Evolutionary conservation across 2,888 invertebrate genomes (phyloP).

Genomic region (Dinocampus coccinellae): DNA sequence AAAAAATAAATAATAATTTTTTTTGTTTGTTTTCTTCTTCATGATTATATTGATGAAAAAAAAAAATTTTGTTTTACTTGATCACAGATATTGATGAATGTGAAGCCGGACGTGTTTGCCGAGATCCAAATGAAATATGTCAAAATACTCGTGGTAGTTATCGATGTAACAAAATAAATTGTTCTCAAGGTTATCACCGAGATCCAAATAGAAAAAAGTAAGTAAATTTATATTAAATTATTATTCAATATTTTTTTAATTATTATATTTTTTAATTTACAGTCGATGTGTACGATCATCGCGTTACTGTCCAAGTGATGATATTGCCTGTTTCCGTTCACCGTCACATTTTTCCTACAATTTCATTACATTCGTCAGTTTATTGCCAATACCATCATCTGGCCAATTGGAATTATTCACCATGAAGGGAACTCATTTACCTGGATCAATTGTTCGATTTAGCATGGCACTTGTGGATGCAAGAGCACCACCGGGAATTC

Average conservation of each 20-base stretch:
- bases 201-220: slow-evolving; percentile 87
- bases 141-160: slow-evolving; percentile 91
- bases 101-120: slow-evolving; percentile 72
- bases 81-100: slow-evolving; percentile 82
- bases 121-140: slow-evolving; percentile 81
- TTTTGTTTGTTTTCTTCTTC: slow-evolving; percentile 6
- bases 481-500: slow-evolving; percentile 75
- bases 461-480: slow-evolving; percentile 78
- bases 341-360: slow-evolving; percentile 93
- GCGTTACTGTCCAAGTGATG: slow-evolving; percentile 80
- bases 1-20: background rate
- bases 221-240: slow-evolving; percentile 60
- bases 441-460: slow-evolving; percentile 81
- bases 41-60: background rate
- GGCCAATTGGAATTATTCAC: slow-evolving; percentile 86
- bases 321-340: slow-evolving; percentile 80
- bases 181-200: slow-evolving; percentile 86
- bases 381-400: slow-evolving; percentile 76
- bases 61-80: slow-evolving; percentile 16
- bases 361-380: slow-evolving; percentile 92
- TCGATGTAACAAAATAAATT: slow-evolving; percentile 88
- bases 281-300: slow-evolving; percentile 86
- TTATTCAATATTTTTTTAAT: background rate
- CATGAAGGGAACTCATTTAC: slow-evolving; percentile 84
- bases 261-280: slow-evolving; percentile 65